Evolutionary conservation across 2,888 invertebrate species (phyloP).

Genomic region (Lomographa bimaculata): DNA sequence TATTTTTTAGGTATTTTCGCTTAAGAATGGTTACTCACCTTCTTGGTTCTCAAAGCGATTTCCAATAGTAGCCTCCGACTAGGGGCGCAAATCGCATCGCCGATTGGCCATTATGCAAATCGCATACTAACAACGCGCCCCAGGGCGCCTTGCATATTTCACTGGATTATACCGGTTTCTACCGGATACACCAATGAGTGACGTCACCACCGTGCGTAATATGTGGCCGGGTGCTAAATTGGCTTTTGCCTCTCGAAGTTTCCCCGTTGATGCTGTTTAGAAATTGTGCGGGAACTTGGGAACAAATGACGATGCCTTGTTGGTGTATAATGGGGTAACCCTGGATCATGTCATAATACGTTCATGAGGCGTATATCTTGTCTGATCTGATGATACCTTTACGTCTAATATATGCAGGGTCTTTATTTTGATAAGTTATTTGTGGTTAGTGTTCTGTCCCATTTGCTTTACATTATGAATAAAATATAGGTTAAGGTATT

Average conservation of each 20-base stretch:
- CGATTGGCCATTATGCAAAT: constrained; percentile 63
- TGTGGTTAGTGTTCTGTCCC: too few relatives aligned
- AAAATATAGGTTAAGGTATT: too few relatives aligned
- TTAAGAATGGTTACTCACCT: too few relatives aligned
- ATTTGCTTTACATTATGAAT: too few relatives aligned
- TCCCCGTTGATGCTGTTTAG: constrained; percentile 15
- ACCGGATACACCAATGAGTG: constrained; percentile 43
- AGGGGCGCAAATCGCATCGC: constrained; percentile 41
- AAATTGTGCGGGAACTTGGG: constrained; percentile 9
- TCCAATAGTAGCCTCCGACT: constrained; percentile 12
- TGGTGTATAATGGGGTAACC: constrained; percentile 9
- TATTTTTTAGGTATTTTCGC: too few relatives aligned
- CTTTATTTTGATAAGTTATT: too few relatives aligned
- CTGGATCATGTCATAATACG: too few relatives aligned
- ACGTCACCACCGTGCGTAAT: constrained; percentile 40
- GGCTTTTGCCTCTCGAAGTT: constrained; percentile 21
- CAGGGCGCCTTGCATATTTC: constrained; percentile 48
- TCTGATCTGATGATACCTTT: too few relatives aligned
- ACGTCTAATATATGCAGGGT: too few relatives aligned
- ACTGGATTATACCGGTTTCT: constrained; percentile 41
- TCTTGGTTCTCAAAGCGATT: constrained; percentile 1
- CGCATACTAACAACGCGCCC: constrained; percentile 46
- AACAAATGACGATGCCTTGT: constrained; percentile 15
- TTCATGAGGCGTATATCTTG: background rate
- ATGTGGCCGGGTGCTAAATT: constrained; percentile 23